Percentiles rank a stretch among this genome's conserved stretches.
These are phyloP conservation scores for Diaphora mendica DNA, from an alignment of 2,888 invertebrate genomes.

Conservation along the genomic window DNA sequence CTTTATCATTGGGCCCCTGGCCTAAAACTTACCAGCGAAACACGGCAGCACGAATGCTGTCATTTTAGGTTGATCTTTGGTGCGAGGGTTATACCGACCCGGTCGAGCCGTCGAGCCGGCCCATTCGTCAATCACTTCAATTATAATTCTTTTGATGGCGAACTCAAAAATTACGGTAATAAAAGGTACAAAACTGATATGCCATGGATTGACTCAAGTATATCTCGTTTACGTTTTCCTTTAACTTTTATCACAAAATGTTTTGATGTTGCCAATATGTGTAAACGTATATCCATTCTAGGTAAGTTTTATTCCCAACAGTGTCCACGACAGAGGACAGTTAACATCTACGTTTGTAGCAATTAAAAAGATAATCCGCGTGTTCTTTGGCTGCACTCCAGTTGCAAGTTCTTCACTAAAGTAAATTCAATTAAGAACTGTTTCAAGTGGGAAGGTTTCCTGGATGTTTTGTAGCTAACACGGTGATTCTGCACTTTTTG, in stretches of 20 bases:
- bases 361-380: conserved; percentile 28
- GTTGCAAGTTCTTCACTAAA: conserved; percentile 31
- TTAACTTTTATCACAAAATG: background rate
- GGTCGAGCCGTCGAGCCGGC: no score
- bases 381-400: conserved; percentile 37
- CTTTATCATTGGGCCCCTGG: no score
- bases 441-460: conserved; percentile 38
- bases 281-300: background rate
- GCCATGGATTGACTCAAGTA: no score
- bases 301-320: background rate
- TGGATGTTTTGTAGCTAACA: conserved; percentile 35
- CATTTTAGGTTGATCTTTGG: no score
- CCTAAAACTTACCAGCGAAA: no score
- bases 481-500: conserved; percentile 26
- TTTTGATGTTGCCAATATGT: background rate
- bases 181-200: no score
- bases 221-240: background rate
- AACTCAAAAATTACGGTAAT: no score
- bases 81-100: no score
- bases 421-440: conserved; percentile 51
- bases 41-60: no score
- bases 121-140: no score
- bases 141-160: no score
- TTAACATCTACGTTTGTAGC: conserved; percentile 6
- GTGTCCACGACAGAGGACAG: background rate